These are phyloP conservation scores for Zaprionus africanus DNA, from an alignment of 1,140 invertebrate genomes.

Conservation along the genomic window DNA sequence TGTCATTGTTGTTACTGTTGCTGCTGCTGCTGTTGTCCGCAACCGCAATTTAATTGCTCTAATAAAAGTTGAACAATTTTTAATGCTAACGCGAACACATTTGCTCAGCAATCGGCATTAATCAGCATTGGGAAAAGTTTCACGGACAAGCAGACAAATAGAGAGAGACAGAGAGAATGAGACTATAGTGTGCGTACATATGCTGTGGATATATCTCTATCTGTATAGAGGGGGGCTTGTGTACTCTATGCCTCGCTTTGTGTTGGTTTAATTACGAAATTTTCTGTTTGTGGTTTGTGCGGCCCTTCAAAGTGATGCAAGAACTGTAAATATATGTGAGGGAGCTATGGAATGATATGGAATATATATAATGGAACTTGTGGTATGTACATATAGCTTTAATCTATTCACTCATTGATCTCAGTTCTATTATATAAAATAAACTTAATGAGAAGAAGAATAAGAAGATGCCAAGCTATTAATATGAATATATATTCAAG, in stretches of 20 bases:
- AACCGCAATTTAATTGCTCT: constrained; percentile 78
- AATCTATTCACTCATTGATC: background rate
- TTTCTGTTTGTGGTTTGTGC: constrained; percentile 66
- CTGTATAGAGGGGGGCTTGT: constrained; percentile 16
- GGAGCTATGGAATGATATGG: background rate
- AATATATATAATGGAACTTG: background rate
- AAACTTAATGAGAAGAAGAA: background rate
- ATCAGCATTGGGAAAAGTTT: constrained; percentile 64
- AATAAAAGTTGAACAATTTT: constrained; percentile 77
- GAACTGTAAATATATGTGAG: background rate
- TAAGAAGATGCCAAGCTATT: background rate
- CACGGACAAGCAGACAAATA: constrained; percentile 16
- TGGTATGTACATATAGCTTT: background rate
- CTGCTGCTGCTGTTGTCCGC: constrained; percentile 14
- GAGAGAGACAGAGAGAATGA: background rate
- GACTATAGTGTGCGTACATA: background rate
- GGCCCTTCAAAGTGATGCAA: constrained; percentile 6
- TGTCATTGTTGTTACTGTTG: constrained; percentile 19
- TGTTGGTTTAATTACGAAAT: constrained; percentile 55
- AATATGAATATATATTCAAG: no score
- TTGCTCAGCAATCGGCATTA: constrained; percentile 72
- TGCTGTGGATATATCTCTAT: constrained; percentile 11
- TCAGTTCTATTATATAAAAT: background rate
- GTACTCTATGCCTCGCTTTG: background rate
- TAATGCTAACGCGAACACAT: constrained; percentile 81